Evolutionary conservation across 2,888 invertebrate genomes (phyloP), one percentile per base, ranked within the genome.

Genomic region (Orchesellides sinensis): DNA sequence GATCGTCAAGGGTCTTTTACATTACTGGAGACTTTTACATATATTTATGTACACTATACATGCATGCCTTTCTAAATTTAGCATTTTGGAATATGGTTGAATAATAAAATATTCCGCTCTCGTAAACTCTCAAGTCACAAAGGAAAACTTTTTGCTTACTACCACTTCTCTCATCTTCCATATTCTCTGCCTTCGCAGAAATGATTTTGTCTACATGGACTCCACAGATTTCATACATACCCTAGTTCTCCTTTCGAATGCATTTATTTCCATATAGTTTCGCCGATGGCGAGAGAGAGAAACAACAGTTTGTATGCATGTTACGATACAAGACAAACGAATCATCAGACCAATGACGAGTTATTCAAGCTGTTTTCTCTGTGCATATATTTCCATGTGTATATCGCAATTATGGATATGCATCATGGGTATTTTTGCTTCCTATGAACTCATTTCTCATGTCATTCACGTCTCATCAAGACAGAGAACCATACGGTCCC

Each of bases 381-480:
- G n/a, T n/a, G n/a, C n/a, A n/a, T n/a, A n/a, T n/a, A n/a, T n/a
- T n/a, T n/a, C n/a, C n/a, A 40, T n/a, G 10, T 40, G 10, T 8
- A n/a, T 40, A 5, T 8, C n/a, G 40, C 10, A 2, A 40, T 5
- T 40, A 14, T 40, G 40, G n/a, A 12, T 40, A 8, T 1, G 40
- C 40, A 40, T 40, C 40, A 40, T 40, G 14, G 40, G 10, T 40
- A 2, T 40, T 8, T 47, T 66, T 61, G 19, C 14, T 63, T 63
- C 66, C 66, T 29, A 29, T 70, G 70, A 70, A 70, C 63, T 61
- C 73, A 73, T 73, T 73, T 14, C 61, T 1, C 32, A 73, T 73
- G 73, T 73, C 73, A 63, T 29, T 73, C 73, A 73, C 73, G 73
- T 73, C 73, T 73, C 73, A 73, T 73, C 73, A 63, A 19, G 8